phyloP scores from a whole-genome alignment of 2,888 invertebrate genomes.

The Schizotus pectinicornis region DNA sequence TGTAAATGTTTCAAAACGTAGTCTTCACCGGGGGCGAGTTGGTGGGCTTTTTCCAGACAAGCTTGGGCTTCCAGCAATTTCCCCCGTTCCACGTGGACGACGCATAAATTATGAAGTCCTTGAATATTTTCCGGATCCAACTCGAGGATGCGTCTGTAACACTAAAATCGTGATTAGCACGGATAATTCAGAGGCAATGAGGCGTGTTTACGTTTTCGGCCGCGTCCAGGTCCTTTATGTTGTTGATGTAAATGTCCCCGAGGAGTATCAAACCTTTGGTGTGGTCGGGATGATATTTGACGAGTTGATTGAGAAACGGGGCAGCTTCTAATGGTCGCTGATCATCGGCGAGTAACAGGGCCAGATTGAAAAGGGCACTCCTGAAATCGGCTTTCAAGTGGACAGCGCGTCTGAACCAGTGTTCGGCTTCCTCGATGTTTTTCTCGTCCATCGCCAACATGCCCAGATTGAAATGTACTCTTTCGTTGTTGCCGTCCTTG shows the following conservation, averaged over 20 bases:
- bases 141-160: slow-evolving; percentile 86
- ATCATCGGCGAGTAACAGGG: slow-evolving; percentile 86
- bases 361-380: slow-evolving; percentile 93
- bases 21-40: slow-evolving; percentile 86
- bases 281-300: slow-evolving; percentile 90
- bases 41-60: slow-evolving; percentile 81
- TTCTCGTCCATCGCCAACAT: slow-evolving; percentile 97
- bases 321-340: slow-evolving; percentile 89
- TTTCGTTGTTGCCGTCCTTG: slow-evolving; percentile 81
- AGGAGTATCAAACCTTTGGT: slow-evolving; percentile 91
- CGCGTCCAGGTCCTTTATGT: slow-evolving; percentile 90
- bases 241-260: slow-evolving; percentile 96
- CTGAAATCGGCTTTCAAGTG: slow-evolving; percentile 88
- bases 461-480: slow-evolving; percentile 93
- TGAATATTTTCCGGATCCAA: slow-evolving; percentile 91
- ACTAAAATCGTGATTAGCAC: slow-evolving; percentile 63
- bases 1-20: slow-evolving; percentile 90
- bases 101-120: slow-evolving; percentile 94
- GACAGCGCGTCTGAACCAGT: slow-evolving; percentile 85
- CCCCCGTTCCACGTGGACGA: slow-evolving; percentile 92
- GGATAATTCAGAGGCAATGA: background rate
- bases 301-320: slow-evolving; percentile 88
- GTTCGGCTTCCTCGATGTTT: slow-evolving; percentile 86
- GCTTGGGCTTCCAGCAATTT: slow-evolving; percentile 83
- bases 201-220: slow-evolving; percentile 81